phyloP scores from a whole-genome alignment of 1,140 invertebrate species.

The Drosophila pachea region DNA sequence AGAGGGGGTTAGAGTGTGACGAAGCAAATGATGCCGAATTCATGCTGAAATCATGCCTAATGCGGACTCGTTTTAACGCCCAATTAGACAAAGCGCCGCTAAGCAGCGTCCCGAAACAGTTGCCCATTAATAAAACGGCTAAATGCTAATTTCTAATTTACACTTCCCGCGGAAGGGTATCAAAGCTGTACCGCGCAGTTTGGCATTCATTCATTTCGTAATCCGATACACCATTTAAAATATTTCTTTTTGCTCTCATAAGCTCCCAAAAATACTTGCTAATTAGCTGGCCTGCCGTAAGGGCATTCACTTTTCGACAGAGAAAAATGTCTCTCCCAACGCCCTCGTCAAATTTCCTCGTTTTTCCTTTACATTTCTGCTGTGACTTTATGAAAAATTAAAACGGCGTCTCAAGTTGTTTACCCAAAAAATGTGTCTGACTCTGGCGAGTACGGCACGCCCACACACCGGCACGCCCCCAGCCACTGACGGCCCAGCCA shows the following conservation, averaged over 20 bases:
- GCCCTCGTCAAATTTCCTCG: constrained; percentile 11
- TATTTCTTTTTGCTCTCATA: neutral
- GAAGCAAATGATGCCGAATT: constrained; percentile 6
- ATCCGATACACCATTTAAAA: no score
- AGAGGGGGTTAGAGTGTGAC: neutral
- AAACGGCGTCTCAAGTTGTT: constrained; percentile 74
- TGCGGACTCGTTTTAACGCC: constrained; percentile 33
- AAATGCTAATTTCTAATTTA: constrained; percentile 31
- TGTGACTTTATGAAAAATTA: constrained; percentile 71
- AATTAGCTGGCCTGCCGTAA: neutral
- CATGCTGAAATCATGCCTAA: constrained; percentile 27
- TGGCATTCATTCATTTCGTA: neutral
- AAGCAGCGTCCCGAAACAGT: constrained; percentile 14
- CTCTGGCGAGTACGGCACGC: neutral
- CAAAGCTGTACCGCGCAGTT: neutral
- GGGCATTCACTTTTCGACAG: constrained; percentile 34
- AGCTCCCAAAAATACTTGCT: no score
- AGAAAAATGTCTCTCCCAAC: neutral
- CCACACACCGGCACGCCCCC: neutral
- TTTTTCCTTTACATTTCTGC: constrained; percentile 66
- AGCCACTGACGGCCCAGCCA: neutral
- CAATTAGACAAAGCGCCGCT: constrained; percentile 26
- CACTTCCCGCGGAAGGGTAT: neutral
- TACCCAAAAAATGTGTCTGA: constrained; percentile 61
- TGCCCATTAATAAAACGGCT: constrained; percentile 24